Conservation (phyloP, 2,888 invertebrate species). For the Andrena dorsata region DNA sequence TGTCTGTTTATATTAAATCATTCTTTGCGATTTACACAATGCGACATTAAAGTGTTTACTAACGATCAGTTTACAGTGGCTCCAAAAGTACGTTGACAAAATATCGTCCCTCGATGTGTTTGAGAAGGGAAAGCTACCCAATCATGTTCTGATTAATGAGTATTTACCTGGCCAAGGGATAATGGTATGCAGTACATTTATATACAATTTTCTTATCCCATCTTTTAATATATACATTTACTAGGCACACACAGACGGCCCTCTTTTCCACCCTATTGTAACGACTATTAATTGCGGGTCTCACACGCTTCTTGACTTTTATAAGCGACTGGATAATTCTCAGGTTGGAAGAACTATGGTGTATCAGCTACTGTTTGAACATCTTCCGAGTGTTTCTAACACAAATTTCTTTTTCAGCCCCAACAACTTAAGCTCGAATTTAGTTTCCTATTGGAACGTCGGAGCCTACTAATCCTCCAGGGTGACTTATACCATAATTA, state of each 20-base stretch:
- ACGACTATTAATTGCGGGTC: constrained; percentile 97
- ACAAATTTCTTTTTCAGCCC: constrained; percentile 63
- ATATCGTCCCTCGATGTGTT: constrained; percentile 90
- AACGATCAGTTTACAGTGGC: constrained; percentile 88
- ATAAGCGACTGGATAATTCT: constrained; percentile 85
- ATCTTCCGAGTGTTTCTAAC: background rate
- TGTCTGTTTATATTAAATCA: background rate
- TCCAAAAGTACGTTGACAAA: constrained; percentile 90
- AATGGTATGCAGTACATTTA: constrained; percentile 87
- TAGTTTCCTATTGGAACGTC: constrained; percentile 93
- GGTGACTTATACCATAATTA: constrained; percentile 93
- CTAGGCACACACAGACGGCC: constrained; percentile 97
- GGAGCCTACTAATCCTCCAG: constrained; percentile 94
- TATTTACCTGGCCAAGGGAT: constrained; percentile 97
- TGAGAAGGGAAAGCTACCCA: constrained; percentile 89
- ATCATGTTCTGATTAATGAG: constrained; percentile 98
- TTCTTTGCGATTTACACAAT: background rate
- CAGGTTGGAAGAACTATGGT: constrained; percentile 72
- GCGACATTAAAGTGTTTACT: background rate
- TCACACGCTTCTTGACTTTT: constrained; percentile 95
- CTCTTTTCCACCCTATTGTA: constrained; percentile 96
- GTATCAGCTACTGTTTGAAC: background rate
- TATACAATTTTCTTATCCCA: constrained; percentile 16
- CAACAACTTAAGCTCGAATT: constrained; percentile 85
- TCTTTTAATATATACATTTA: constrained; percentile 42